A percentile compares a stretch with the other conserved stretches of the same genome.
Conservation (phyloP, 2,113 vertebrate species). For the Corythaixoides concolor region DNA sequence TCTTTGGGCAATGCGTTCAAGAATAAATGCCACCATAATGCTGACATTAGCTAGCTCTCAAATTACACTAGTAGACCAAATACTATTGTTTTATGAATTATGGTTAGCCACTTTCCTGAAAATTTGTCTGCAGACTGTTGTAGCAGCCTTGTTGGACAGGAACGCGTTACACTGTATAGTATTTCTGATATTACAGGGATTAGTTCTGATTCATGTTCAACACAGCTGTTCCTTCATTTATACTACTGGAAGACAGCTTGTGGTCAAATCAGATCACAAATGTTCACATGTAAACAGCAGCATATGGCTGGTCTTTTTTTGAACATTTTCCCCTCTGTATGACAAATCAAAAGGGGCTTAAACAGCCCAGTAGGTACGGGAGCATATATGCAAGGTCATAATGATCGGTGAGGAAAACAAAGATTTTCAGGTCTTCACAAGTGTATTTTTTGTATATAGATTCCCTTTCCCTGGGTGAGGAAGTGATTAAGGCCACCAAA, state of each 20-base stretch:
- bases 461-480: not conserved
- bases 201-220: constrained; percentile 60
- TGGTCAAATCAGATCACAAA: constrained; percentile 53
- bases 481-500: not conserved
- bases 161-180: not conserved
- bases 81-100: not conserved
- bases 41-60: not conserved
- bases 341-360: not conserved
- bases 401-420: not conserved
- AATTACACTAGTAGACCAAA: not conserved
- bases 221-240: constrained; percentile 68
- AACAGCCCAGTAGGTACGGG: not conserved
- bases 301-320: constrained; percentile 34
- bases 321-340: not conserved
- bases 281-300: constrained; percentile 49
- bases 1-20: not conserved
- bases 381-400: not conserved
- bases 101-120: not conserved
- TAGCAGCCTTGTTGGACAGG: constrained; percentile 42
- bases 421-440: not conserved
- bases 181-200: constrained; percentile 60
- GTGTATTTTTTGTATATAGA: not conserved
- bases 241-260: constrained; percentile 51
- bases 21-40: not conserved
- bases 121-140: constrained; percentile 21